Evolutionary conservation across 2,888 invertebrate genomes (phyloP), one percentile per base, ranked within the genome.

Genomic region (Dolichomitus sp.): DNA sequence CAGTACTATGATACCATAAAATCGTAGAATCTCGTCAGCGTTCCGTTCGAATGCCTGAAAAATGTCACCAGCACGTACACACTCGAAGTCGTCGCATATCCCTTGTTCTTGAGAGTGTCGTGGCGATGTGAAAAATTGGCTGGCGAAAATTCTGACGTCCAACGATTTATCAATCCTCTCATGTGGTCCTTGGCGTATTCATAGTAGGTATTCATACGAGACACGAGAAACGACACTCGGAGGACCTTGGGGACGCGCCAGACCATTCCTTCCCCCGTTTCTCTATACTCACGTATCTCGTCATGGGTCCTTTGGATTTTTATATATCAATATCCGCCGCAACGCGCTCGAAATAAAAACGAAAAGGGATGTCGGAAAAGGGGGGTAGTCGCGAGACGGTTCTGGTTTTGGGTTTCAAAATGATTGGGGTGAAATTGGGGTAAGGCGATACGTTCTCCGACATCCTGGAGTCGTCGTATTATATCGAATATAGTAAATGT

Each of bases 401-500:
- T 83, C 83, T 57, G 90, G 92, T 93, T 90, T 93, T 90, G 86
- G 90, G 91, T 93, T 93, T 93, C 93, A 92, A 91, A 92, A 92
- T 93, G 92, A 93, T 93, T 93, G 93, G 92, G 92, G 91, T 91
- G 88, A 91, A 93, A 93, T 93, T 92, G 93, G 92, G 92, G 93
- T 93, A 93, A 93, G 92, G 90, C 90, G 93, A 93, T 93, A 92
- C 91, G 88, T 87, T 86, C 76, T 77, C 86, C 80, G 63, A 63
- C 74, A 54, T 78, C 66, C 81, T 73, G 68, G 54, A 70, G 76
- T 76, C 82, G 66, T 75, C 73, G 77, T 61, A 42, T 61, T 61
- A 61, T 61, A 61, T 61, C 17, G 17, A n/a, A 61, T 65, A 68
- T 57, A 52, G 48, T 65, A 59, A 45, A 66, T 61, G 37, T 50